These are phyloP conservation scores for Caenorhabditis sp. DNA, from an alignment of 2,888 invertebrate genomes.

Conservation along the genomic window DNA sequence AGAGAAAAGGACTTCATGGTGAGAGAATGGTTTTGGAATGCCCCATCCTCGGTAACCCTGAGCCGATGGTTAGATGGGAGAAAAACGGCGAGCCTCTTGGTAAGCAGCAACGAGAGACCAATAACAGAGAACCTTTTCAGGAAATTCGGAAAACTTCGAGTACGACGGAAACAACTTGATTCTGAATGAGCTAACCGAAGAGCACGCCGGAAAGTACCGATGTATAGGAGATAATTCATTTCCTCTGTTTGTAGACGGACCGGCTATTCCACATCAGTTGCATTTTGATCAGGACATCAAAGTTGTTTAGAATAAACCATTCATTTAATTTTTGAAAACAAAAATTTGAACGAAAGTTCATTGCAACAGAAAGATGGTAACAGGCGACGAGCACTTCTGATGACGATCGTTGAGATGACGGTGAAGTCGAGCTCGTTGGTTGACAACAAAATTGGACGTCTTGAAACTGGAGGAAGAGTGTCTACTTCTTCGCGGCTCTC, in stretches of 20 bases:
- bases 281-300: constrained; percentile 65
- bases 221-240: constrained; percentile 73
- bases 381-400: constrained; percentile 60
- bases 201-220: constrained; percentile 62
- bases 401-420: constrained; percentile 55
- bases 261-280: constrained; percentile 63
- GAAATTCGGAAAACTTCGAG: constrained; percentile 29
- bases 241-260: constrained; percentile 71
- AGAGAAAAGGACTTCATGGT: constrained; percentile 58
- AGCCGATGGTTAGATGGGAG: constrained; percentile 71
- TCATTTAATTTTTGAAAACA: constrained; percentile 54
- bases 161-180: constrained; percentile 65
- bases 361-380: constrained; percentile 61
- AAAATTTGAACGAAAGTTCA: constrained; percentile 64
- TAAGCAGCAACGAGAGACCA: neutral
- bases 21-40: constrained; percentile 66
- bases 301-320: constrained; percentile 59
- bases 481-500: constrained; percentile 81
- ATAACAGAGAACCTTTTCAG: constrained; percentile 24
- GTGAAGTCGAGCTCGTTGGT: constrained; percentile 49
- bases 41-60: constrained; percentile 64
- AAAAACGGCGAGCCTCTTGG: constrained; percentile 67
- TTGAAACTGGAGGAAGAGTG: constrained; percentile 31
- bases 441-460: constrained; percentile 61
- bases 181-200: constrained; percentile 46